Evolutionary conservation across 2,797 vertebrate species (phyloP), one percentile per base, ranked within the genome.

Genomic region (Pelochelys cantorii): DNA sequence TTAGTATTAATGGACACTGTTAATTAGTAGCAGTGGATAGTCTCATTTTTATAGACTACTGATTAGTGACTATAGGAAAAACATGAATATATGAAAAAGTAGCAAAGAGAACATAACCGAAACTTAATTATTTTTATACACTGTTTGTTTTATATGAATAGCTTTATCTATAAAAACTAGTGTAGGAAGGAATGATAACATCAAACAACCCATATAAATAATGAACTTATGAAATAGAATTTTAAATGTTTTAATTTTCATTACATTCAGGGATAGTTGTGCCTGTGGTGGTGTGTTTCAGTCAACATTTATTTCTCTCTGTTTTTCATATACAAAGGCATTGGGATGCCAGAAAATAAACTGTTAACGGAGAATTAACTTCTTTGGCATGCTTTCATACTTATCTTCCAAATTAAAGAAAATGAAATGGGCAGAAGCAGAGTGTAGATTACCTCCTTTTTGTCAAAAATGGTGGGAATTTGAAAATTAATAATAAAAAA

Each of bases 401-500:
- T 98, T 98, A 97, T 98, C 98, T 98, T 98, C 98, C 98, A 98
- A 98, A 98, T 98, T 98, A 98, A 98, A 98, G 98, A 98, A 98
- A 98, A 98, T 98, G 98, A 98, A 98, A 98, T 98, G 98, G 98
- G 98, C 98, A 98, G 98, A 98, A 98, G 98, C 98, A 97, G 98
- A 98, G 97, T 98, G 98, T 98, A 98, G 98, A 98, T 98, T 98
- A 98, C 98, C 98, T 98, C 98, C 97, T 98, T 98, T 98, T 98
- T 98, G 97, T 98, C 98, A 98, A 98, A 98, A 98, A 98, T 98
- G 98, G 98, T 98, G 98, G 98, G 98, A 99, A 98, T 98, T 98
- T 98, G 98, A 98, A 98, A 98, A 99, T 99, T 98, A 99, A 98
- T 98, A 98, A 98, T 98, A 98, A 98, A 99, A 98, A 98, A 98